Evolutionary conservation across 2,113 vertebrate genomes (phyloP), one percentile per base, ranked within the genome.

Genomic region (Oenanthe melanoleuca): DNA sequence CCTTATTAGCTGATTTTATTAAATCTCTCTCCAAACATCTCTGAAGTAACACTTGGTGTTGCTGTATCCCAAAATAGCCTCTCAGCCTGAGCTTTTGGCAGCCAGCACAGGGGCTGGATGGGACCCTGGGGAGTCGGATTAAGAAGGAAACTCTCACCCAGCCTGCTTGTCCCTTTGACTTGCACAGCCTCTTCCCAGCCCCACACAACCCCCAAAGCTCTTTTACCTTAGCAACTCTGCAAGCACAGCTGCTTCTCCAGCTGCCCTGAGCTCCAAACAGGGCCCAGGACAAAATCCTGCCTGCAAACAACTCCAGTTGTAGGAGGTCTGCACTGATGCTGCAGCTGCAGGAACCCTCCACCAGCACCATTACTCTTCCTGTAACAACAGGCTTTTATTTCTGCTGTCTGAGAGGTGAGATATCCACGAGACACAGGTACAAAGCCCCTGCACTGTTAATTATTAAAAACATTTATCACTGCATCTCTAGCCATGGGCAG

Each of bases 11-110:
- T 65, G 85, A 67, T 69, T 94, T 93, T 91, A 91, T 93, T 86
- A 95, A 92, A 72, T 64, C 73, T 83, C 45, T 88, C 59, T 94
- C 91, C 92, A 95, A 95, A 79, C 66, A 82, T 77, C 71, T 86
- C 88, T 77, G 17, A 96, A 93, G 80, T 88, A 90, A 84, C 33
- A 26, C 57, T 71, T 17, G 4, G 79, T 74, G 85, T 49, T 92
- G 85, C 53, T 88, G 67, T 21, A 57, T 74, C 92, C 93, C 92
- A 83, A 96, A 92, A 93, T 91, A 95, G 93, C 69, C 8, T 0
- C 77, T 80, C 82, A 8, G 56, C 9, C 81, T n/a, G 78, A 81
- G 70, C 14, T 78, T 26, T 74, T 93, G 95, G 94, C 93, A 94
- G 85, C 88, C 75, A 83, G 79, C 77, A n/a, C 34, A 24, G 67